These are phyloP conservation scores for Tapirus terrestris DNA, from an alignment of 2,113 vertebrate genomes.

Conservation along the genomic window DNA sequence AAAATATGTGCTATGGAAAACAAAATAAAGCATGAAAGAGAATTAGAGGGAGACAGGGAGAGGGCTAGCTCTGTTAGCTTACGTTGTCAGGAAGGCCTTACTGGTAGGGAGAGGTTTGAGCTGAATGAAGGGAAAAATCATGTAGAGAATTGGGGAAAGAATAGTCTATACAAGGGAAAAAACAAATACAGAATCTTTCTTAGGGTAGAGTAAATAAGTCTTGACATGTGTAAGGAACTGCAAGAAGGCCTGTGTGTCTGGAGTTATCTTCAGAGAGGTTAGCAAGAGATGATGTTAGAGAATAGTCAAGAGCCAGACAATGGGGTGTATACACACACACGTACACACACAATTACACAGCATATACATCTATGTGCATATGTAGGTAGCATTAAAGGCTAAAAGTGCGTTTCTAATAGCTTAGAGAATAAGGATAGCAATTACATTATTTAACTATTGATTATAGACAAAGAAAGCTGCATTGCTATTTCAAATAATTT, in stretches of 20 bases:
- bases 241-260: not conserved
- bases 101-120: not conserved
- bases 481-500: conserved; percentile 50
- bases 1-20: not conserved
- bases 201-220: not conserved
- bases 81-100: not conserved
- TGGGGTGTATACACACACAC: too few relatives aligned
- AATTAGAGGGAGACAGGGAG: not conserved
- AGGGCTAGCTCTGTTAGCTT: not conserved
- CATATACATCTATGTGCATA: not conserved
- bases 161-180: not conserved
- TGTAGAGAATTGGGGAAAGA: not conserved
- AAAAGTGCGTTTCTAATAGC: not conserved
- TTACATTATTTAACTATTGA: conserved; percentile 46
- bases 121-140: not conserved
- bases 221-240: not conserved
- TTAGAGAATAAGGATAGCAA: not conserved
- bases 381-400: not conserved
- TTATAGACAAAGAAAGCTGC: conserved; percentile 50
- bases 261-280: not conserved
- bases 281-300: not conserved
- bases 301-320: not conserved
- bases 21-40: not conserved
- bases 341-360: not conserved
- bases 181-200: not conserved